Base-by-base conservation (phyloP, 2,797 vertebrate species). In the Urocyon cinereoargenteus region DNA sequence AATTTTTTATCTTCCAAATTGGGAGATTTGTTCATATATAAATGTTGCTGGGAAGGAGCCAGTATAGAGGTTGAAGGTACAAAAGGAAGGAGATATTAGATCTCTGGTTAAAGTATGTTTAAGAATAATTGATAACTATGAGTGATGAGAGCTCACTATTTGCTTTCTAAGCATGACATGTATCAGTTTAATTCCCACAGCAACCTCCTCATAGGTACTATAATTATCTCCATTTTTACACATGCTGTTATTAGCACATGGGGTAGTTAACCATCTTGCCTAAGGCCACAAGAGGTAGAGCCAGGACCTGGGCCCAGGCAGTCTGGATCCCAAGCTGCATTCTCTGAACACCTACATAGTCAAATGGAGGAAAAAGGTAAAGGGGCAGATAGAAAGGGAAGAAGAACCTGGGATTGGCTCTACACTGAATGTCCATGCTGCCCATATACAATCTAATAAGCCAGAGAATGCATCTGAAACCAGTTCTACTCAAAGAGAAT, bases 311-410 rank as follows among this genome's bases (percentile, higher is more conserved):
- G 7, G 59, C 18, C 95, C 34, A 22, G 19, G 28, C 57, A 51
- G 5, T 90, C 45, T 79, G 36, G 62, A 53, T 59, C 73, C 62
- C 77, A 51, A 95, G 36, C 16, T 90, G 26, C 11, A 31, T 85
- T 53, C 57, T 86, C 62, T 84, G 79, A 94, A 93, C 16, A 95
- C n/a, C 28, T 82, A 40, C 45, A 24, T 28, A 94, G 34, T 86
- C 9, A 87, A 19, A 2, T 53, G 24, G 57, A 92, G 3, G 15
- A 19, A 59, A 93, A 89, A 19, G 19, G 0, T 91, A 91, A 90
- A 51, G 26, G 51, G 13, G 19, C 34, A 15, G 49, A 77, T 28
- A 70, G n/a, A 34, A 12, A 26, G 11, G 22, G 1, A 1, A 12
- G 53, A 36, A 28, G 28, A 9, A 64, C 8, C 51, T 11, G 9